Evolutionary conservation across 92 coral and sea anemone genomes (phyloP), one percentile per base, ranked within the genome.

Genomic region (Siderastrea radians): DNA sequence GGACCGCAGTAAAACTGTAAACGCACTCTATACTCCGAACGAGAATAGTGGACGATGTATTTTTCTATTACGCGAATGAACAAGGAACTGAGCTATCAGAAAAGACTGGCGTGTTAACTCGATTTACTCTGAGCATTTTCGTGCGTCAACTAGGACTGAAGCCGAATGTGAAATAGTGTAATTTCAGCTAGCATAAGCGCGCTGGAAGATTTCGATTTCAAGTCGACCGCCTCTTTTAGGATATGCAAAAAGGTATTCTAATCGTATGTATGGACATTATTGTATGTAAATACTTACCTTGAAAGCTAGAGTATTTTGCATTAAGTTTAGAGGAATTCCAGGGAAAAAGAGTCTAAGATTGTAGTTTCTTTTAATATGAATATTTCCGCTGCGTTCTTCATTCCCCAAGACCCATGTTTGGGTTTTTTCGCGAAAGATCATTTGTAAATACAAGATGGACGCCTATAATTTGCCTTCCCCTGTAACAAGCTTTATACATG

Each of bases 391-490:
- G 68, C 57, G 61, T 51, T 47, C 64, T 17, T 57, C 69, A 43
- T 72, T 64, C 74, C 87, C 67, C 46, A n/a, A 49, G 83, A 82
- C 88, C 86, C 84, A 66, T 53, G 81, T 87, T 63, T 44, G 59
- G 93, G 87, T 84, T 80, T 81, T 86, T 72, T 53, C 68, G 73
- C 90, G 59, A 74, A 90, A 86, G 78, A 67, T 84, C 88, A 83
- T 87, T 38, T 91, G 94, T 91, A 91, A 87, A 91, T 91, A 90
- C 64, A 78, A 75, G 75, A 69, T 76, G 85, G 84, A 82, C 73
- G 77, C 59, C 54, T 67, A 71, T 69, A 72, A 84, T 87, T 80
- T 63, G 84, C 60, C 79, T 49, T 50, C 52, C 38, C 44, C 87
- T 6, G 49, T 74, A 72, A 83, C 72, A 72, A 26, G 16, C 87